Conservation (phyloP, 2,113 vertebrate genomes). For the Gnathonemus echidnorhynchus region DNA sequence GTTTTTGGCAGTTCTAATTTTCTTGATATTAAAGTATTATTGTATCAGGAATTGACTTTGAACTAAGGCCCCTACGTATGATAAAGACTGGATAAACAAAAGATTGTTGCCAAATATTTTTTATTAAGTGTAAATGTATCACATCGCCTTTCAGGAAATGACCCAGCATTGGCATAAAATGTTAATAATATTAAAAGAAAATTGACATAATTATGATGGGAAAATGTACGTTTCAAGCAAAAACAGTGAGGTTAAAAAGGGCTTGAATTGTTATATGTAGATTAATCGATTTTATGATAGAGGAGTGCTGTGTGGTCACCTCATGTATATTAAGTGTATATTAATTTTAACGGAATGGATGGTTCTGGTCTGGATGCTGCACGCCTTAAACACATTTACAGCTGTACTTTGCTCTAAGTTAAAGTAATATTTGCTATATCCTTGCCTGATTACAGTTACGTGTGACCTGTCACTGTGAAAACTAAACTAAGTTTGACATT, state of each 20-base stretch:
- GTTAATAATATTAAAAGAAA: slow-evolving; percentile 55
- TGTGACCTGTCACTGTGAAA: background rate
- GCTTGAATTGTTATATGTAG: slow-evolving; percentile 52
- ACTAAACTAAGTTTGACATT: background rate
- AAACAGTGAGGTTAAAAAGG: slow-evolving; percentile 47
- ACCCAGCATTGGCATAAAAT: slow-evolving; percentile 20
- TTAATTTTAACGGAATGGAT: background rate
- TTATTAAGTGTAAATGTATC: slow-evolving; percentile 10
- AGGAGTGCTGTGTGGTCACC: background rate
- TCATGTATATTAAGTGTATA: background rate
- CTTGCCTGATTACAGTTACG: background rate
- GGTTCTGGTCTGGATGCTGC: background rate
- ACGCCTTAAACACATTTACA: background rate
- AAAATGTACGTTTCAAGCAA: slow-evolving; percentile 27
- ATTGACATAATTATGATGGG: slow-evolving; percentile 43
- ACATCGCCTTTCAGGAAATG: background rate
- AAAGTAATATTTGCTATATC: background rate
- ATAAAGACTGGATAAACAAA: slow-evolving; percentile 33
- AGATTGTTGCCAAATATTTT: slow-evolving; percentile 23
- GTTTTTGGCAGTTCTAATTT: slow-evolving; percentile 75
- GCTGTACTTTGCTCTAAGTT: background rate
- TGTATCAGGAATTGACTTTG: slow-evolving; percentile 39
- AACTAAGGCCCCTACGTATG: slow-evolving; percentile 30
- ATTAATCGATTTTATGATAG: slow-evolving; percentile 52
- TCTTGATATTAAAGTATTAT: slow-evolving; percentile 39